Base-by-base conservation (phyloP, 2,113 vertebrate genomes). In the Elachura formosa region DNA sequence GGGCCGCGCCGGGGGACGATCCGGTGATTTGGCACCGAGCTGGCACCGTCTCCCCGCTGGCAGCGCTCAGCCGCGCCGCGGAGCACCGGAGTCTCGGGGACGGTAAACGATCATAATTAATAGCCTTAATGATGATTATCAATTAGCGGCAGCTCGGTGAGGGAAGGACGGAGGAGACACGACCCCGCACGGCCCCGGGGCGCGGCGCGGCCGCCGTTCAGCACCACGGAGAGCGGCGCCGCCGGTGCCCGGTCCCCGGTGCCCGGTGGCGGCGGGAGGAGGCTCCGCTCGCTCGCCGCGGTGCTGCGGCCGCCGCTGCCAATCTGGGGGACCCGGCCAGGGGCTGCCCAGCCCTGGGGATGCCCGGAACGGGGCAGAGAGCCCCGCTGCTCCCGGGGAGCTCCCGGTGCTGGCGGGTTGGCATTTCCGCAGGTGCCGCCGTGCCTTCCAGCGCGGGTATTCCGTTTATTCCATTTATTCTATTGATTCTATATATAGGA, bases 181-280 rank as follows among this genome's bases (percentile, higher is more conserved):
- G 41, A 38, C 59, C 64, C 78, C 29, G 82, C 74, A 21, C 55
- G 46, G 90, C 45, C 49, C 87, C 75, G 63, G 77, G 55, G 29
- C 12, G 62, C 72, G 55, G 52, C 12, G 58, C 48, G 14, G 75
- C 51, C 40, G 66, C 49, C 21, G 58, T 90, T 95, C 93, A 96
- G 95, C 95, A 93, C 91, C 95, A 96, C 93, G 93, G 95, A 94
- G 95, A 94, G 95, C 95, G 93, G 84, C 95, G 66, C 51, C 11
- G 87, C 38, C 82, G 38, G 67, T 49, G 76, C 56, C 75, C 77
- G 59, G 51, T 22, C 3, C 28, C 71, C 93, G 76, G 80, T 33
- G 34, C 43, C 81, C 93, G 83, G 75, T 73, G 38, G 20, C 34
- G 86, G 74, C 31, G 74, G 82, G 69, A 84, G 38, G 52, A 12